Percentiles rank a stretch among this genome's conserved stretches.
Evolutionary conservation across 2,888 invertebrate genomes (phyloP).

Genomic region (Octonoba sinensis): DNA sequence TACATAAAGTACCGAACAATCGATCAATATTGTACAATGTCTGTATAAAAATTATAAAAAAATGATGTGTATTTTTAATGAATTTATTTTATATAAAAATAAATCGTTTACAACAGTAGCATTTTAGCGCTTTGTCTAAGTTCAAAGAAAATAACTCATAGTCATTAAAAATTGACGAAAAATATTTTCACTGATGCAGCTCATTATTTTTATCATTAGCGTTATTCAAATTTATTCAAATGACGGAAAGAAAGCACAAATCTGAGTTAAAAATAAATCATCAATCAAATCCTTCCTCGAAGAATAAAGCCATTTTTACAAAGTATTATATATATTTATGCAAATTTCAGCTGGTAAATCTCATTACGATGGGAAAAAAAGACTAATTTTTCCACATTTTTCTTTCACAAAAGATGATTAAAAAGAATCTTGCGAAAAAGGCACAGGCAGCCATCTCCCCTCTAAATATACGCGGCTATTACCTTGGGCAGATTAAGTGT

Average conservation of each 20-base stretch:
- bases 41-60: no score
- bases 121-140: no score
- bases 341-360: slow-evolving; percentile 21
- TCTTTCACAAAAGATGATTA: slow-evolving; percentile 43
- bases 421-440: slow-evolving; percentile 21
- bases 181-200: no score
- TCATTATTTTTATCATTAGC: no score
- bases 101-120: no score
- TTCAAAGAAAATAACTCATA: no score
- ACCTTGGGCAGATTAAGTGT: slow-evolving; percentile 16
- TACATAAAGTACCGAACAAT: no score
- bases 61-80: no score
- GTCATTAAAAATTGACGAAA: no score
- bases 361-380: slow-evolving; percentile 42
- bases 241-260: slow-evolving; percentile 35
- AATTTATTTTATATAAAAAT: no score
- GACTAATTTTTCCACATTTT: slow-evolving; percentile 35
- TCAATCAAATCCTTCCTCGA: slow-evolving; percentile 43
- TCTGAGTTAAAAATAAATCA: slow-evolving; percentile 28
- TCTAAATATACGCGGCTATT: slow-evolving; percentile 14
- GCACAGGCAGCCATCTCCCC: slow-evolving; percentile 13
- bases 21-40: no score
- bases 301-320: slow-evolving; percentile 23
- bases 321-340: slow-evolving; percentile 52
- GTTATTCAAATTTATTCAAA: slow-evolving; percentile 41